Conservation (phyloP, 2,888 invertebrate species). For the Cantharis nigra region DNA sequence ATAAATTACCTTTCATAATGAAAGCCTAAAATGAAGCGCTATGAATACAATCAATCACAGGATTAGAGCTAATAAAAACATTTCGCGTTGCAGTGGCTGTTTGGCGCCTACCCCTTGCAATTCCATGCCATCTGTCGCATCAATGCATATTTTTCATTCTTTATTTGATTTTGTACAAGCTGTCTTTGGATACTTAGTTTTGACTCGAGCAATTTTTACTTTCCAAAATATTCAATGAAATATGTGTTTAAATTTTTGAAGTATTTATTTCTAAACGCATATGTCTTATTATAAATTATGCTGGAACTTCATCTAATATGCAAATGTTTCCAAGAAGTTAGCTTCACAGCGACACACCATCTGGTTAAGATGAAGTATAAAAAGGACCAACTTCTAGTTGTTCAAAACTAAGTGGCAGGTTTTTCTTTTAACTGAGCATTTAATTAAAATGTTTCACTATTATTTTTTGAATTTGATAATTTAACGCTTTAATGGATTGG, state of each 20-base stretch:
- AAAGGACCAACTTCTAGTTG: constrained; percentile 52
- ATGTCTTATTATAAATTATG: constrained; percentile 30
- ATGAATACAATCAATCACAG: constrained; percentile 56
- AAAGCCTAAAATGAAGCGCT: constrained; percentile 31
- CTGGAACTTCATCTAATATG: constrained; percentile 55
- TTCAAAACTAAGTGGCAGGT: constrained; percentile 35
- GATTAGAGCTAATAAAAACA: constrained; percentile 58
- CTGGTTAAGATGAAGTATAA: constrained; percentile 64
- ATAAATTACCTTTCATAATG: constrained; percentile 33
- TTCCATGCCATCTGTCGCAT: constrained; percentile 50
- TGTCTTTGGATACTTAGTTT: constrained; percentile 29
- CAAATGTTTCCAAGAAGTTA: constrained; percentile 55
- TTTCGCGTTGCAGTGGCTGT: constrained; percentile 53
- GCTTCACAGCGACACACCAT: constrained; percentile 54
- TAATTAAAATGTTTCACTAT: constrained; percentile 40
- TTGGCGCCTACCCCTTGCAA: constrained; percentile 50
- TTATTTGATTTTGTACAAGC: constrained; percentile 44
- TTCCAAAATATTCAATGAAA: constrained; percentile 2
- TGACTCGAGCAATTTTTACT: constrained; percentile 21
- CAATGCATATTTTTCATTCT: constrained; percentile 56
- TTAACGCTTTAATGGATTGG: neutral
- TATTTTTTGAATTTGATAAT: neutral
- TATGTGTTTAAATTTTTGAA: neutral
- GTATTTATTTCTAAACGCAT: constrained; percentile 14
- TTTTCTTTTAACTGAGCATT: constrained; percentile 43